Percentiles rank a stretch among this genome's conserved stretches.
These are phyloP conservation scores for Zaprionus lachaisei DNA, from an alignment of 1,140 invertebrate species.

Conservation along the genomic window DNA sequence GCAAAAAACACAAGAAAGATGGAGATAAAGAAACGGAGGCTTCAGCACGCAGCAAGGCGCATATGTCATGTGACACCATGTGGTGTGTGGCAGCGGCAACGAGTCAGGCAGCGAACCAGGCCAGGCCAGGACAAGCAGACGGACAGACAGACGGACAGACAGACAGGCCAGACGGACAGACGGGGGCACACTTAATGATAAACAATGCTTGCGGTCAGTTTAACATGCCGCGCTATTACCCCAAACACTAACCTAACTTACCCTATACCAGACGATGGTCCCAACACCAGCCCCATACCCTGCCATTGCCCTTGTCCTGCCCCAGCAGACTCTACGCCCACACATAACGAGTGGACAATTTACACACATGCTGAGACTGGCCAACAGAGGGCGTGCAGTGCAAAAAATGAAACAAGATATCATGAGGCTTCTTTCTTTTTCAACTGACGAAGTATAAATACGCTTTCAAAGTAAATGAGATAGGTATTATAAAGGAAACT, in stretches of 20 bases:
- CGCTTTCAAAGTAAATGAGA: neutral
- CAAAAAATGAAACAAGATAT: constrained; percentile 32
- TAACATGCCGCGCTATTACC: constrained; percentile 82
- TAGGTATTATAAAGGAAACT: neutral
- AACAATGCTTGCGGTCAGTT: constrained; percentile 83
- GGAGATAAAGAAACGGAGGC: constrained; percentile 26
- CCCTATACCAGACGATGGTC: constrained; percentile 1
- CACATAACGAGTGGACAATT: constrained; percentile 79
- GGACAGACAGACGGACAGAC: neutral
- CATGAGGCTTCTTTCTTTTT: neutral
- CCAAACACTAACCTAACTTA: constrained; percentile 54
- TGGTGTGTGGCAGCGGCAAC: constrained; percentile 65
- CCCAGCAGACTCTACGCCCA: neutral
- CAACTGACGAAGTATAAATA: neutral
- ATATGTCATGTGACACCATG: constrained; percentile 79
- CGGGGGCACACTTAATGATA: constrained; percentile 73
- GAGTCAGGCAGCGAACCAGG: constrained; percentile 32
- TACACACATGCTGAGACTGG: constrained; percentile 70
- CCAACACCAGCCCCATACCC: constrained; percentile 1
- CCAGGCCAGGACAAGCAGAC: constrained; percentile 8
- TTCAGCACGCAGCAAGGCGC: constrained; percentile 49
- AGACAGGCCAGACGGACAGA: constrained; percentile 2
- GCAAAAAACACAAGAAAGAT: constrained; percentile 4
- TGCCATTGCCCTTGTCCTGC: neutral
- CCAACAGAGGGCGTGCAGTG: constrained; percentile 43